Base-by-base conservation (phyloP, 2,797 vertebrate genomes). In the Cirrhinus molitorella region DNA sequence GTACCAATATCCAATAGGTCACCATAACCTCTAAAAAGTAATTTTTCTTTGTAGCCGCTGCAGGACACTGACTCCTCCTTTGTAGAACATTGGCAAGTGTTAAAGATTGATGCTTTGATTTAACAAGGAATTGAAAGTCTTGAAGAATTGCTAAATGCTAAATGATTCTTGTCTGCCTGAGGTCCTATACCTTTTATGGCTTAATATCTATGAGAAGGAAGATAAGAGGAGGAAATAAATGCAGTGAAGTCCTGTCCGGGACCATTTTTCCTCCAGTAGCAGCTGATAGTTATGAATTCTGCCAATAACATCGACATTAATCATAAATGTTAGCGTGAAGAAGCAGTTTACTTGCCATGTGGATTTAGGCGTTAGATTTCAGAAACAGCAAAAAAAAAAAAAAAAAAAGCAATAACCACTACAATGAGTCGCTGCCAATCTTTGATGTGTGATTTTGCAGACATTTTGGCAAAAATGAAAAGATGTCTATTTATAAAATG, bases 1-100 rank as follows among this genome's bases (percentile, higher is more conserved):
- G 70, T 72, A 47, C 78, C 83, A 85, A 61, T 66, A 49, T 85
- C 34, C 80, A 79, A 66, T 81, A 88, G 85, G 81, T 85, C 79
- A 85, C 67, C 49, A 68, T 76, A 80, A 81, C 81, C 83, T 85
- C 78, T 37, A 28, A 28, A 53, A 72, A 74, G 59, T 75, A 0
- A 75, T 87, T 73, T 78, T 75, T 89, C 80, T 61, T 72, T 87
- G 79, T 49, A 23, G 51, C 49, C 13, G 10, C 81, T 84, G 53
- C 76, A 70, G 79, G 37, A 81, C 23, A 40, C 31, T 40, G 13
- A 57, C 55, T 80, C 53, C 37, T 78, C 43, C 71, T 87, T 86
- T 70, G 51, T 34, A 28, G 80, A 85, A 68, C 53, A 78, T 53
- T 73, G 45, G 7, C 65, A 76, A 71, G 73, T 57, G 21, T 81